Conservation (phyloP, 1,140 invertebrate species). For the Trachymyrmex septentrionalis region DNA sequence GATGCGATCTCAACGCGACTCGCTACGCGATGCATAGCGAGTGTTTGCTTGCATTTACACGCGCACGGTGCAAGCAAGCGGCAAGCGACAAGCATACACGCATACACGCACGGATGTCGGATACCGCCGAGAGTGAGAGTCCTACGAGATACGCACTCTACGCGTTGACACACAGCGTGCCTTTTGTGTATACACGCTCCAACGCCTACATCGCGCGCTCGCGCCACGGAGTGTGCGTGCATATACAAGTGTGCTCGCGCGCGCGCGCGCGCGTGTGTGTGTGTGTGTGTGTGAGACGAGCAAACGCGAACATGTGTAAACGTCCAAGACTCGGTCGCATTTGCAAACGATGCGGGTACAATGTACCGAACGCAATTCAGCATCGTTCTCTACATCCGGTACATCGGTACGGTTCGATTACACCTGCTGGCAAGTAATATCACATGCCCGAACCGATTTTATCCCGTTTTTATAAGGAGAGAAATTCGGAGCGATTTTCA, state of each 20-base stretch:
- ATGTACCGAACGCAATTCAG: slow-evolving; percentile 47
- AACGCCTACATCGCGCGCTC: neutral
- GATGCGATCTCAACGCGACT: slow-evolving; percentile 47
- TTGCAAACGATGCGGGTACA: slow-evolving; percentile 47
- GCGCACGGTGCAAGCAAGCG: neutral
- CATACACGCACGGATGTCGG: neutral
- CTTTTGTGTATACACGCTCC: slow-evolving; percentile 19
- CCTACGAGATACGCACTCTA: slow-evolving; percentile 53
- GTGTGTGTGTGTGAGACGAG: slow-evolving; percentile 9
- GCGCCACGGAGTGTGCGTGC: neutral
- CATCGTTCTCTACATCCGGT: slow-evolving; percentile 60
- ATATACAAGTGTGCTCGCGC: neutral
- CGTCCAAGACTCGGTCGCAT: slow-evolving; percentile 44
- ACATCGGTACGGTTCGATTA: slow-evolving; percentile 55
- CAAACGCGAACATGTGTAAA: slow-evolving; percentile 55
- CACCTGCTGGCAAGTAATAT: slow-evolving; percentile 58
- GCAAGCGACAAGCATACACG: no score
- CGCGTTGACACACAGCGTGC: slow-evolving; percentile 41
- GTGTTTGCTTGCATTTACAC: slow-evolving; percentile 2
- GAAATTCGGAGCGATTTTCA: neutral
- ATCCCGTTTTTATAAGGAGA: slow-evolving; percentile 2
- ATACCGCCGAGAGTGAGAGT: slow-evolving; percentile 70
- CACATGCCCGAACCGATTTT: neutral
- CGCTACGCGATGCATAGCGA: slow-evolving; percentile 10
- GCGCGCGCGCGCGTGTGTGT: neutral